Conservation (phyloP, 2,888 invertebrate genomes). For the Amblyjoppa proteus region DNA sequence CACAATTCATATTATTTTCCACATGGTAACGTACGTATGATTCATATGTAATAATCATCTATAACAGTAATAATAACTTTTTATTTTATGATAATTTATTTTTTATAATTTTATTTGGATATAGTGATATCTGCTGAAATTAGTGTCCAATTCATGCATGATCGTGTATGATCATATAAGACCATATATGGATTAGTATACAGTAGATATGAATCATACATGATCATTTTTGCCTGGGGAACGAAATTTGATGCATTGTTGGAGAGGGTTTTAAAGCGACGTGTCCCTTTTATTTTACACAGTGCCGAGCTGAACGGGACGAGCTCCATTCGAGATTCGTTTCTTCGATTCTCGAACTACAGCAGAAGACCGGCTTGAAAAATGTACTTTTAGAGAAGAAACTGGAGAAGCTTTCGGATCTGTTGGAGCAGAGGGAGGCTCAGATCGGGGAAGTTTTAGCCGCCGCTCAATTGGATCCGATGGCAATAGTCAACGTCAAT, state of each 20-base stretch:
- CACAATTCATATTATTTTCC: too few species aligned
- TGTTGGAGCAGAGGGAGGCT: slow-evolving; percentile 90
- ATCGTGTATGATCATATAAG: too few species aligned
- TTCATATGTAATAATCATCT: too few species aligned
- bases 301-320: slow-evolving; percentile 89
- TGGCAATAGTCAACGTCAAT: slow-evolving; percentile 86
- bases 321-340: slow-evolving; percentile 93
- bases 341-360: slow-evolving; percentile 93
- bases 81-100: too few species aligned
- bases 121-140: background rate
- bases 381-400: slow-evolving; percentile 93
- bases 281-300: slow-evolving; percentile 4
- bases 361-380: slow-evolving; percentile 94
- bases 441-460: slow-evolving; percentile 89
- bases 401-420: slow-evolving; percentile 88
- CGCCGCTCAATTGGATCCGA: slow-evolving; percentile 87
- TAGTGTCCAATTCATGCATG: too few species aligned
- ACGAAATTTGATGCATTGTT: background rate
- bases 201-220: too few species aligned
- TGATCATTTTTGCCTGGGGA: background rate
- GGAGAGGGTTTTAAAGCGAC: background rate
- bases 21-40: too few species aligned
- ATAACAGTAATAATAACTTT: too few species aligned
- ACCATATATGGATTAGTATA: too few species aligned
- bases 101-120: background rate